Conservation (phyloP, 2,888 invertebrate species). For the Trichogramma dendrolimi region DNA sequence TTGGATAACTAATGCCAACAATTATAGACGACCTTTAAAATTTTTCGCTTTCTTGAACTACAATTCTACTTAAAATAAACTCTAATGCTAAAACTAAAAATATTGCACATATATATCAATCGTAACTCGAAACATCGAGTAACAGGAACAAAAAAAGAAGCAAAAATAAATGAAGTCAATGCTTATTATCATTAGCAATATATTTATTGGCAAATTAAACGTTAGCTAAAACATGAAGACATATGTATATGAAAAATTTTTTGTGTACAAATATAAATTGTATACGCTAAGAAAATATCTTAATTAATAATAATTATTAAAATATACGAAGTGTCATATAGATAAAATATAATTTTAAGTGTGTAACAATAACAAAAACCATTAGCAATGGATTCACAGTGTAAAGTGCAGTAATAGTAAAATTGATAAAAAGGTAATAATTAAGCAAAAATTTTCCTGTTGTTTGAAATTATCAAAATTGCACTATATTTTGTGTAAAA, state of each 20-base stretch:
- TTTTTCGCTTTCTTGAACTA: no score
- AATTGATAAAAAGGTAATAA: no score
- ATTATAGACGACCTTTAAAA: no score
- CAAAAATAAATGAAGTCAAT: constrained; percentile 49
- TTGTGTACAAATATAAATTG: constrained; percentile 24
- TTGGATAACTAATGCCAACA: no score
- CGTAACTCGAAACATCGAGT: constrained; percentile 28
- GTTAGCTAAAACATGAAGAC: constrained; percentile 41
- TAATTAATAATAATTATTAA: constrained; percentile 26
- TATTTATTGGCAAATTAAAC: constrained; percentile 50
- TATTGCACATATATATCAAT: constrained; percentile 8
- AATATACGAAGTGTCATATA: constrained; percentile 25
- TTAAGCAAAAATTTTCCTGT: no score
- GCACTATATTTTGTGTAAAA: no score
- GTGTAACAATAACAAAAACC: no score
- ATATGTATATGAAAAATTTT: constrained; percentile 31
- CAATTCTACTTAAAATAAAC: no score
- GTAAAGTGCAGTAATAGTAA: no score
- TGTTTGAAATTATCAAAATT: no score
- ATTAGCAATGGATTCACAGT: no score
- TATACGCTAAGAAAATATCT: constrained; percentile 29
- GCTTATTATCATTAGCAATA: constrained; percentile 48
- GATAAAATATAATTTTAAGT: constrained; percentile 18
- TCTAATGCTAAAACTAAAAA: neutral
- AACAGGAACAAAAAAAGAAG: constrained; percentile 43